These are phyloP conservation scores for Aphaenogaster rudis DNA, from an alignment of 1,140 invertebrate species.

Conservation along the genomic window DNA sequence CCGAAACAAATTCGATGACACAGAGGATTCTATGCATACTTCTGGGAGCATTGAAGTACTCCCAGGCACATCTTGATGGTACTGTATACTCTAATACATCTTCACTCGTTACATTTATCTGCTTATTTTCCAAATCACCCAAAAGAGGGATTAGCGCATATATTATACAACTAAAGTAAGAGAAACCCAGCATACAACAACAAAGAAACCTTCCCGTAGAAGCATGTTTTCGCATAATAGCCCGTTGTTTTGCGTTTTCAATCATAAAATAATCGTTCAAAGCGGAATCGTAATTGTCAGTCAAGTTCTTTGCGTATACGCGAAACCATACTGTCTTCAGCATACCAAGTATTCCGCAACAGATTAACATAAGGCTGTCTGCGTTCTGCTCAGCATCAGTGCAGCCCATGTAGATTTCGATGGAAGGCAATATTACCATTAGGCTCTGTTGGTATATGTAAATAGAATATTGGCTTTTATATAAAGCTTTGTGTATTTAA, in stretches of 20 bases:
- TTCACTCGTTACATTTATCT: conserved; percentile 14
- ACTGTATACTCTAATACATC: not conserved
- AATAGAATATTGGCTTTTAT: not conserved
- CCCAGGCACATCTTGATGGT: conserved; percentile 14
- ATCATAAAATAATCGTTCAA: conserved; percentile 39
- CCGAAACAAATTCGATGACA: not conserved
- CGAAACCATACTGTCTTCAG: conserved; percentile 51
- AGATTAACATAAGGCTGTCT: conserved; percentile 30
- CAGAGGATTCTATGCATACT: not conserved
- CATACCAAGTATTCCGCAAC: conserved; percentile 35
- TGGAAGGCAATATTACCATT: conserved; percentile 1
- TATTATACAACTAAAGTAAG: conserved; percentile 22
- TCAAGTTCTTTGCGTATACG: not conserved
- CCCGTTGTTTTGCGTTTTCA: not conserved
- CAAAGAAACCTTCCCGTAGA: conserved; percentile 18
- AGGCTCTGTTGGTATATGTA: conserved; percentile 31
- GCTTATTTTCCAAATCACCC: not conserved
- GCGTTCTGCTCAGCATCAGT: conserved; percentile 45
- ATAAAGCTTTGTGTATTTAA: not conserved
- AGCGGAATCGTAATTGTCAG: conserved; percentile 44
- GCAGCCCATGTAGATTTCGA: conserved; percentile 38
- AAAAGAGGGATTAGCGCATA: conserved; percentile 10
- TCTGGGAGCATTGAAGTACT: not conserved
- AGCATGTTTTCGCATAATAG: conserved; percentile 53
- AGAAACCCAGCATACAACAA: not conserved